phyloP scores from a whole-genome alignment of 2,888 invertebrate genomes.

The Drosophila imparisetae region DNA sequence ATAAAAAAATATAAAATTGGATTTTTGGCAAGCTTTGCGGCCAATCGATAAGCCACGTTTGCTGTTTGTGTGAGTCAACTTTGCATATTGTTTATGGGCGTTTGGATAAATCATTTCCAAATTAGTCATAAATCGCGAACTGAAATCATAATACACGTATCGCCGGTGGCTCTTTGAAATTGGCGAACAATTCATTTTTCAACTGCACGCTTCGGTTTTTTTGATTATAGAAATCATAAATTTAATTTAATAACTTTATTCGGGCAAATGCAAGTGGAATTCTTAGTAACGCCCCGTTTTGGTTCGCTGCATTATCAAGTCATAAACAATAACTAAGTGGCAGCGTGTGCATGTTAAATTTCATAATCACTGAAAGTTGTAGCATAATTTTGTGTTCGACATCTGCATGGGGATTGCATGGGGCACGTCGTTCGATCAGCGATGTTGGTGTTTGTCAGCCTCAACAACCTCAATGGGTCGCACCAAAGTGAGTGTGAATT shows the following conservation, averaged over 20 bases:
- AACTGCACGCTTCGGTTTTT: conserved; percentile 36
- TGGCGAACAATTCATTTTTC: conserved; percentile 65
- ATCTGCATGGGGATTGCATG: conserved; percentile 31
- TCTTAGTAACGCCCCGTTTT: conserved; percentile 33
- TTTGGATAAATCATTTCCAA: conserved; percentile 74
- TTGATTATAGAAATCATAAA: conserved; percentile 63
- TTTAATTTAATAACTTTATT: conserved; percentile 74
- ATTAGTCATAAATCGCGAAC: conserved; percentile 71
- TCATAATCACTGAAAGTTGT: conserved; percentile 61
- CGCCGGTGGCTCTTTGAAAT: conserved; percentile 66
- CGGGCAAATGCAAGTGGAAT: conserved; percentile 31
- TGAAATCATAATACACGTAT: conserved; percentile 35
- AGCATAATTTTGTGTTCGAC: conserved; percentile 47
- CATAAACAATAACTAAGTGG: conserved; percentile 58
- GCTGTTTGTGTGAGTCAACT: conserved; percentile 4
- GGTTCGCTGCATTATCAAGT: conserved; percentile 53
- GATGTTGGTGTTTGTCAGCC: conserved; percentile 55
- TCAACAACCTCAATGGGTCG: conserved; percentile 64
- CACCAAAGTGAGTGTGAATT: conserved; percentile 78
- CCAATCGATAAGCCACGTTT: conserved; percentile 33
- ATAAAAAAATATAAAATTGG: background rate
- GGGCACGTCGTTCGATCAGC: conserved; percentile 49
- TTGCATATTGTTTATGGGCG: conserved; percentile 62
- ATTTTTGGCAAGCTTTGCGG: conserved; percentile 12
- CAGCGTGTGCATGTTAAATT: conserved; percentile 69